Conservation (phyloP, 1,140 invertebrate species). For the Araneus ventricosus region DNA sequence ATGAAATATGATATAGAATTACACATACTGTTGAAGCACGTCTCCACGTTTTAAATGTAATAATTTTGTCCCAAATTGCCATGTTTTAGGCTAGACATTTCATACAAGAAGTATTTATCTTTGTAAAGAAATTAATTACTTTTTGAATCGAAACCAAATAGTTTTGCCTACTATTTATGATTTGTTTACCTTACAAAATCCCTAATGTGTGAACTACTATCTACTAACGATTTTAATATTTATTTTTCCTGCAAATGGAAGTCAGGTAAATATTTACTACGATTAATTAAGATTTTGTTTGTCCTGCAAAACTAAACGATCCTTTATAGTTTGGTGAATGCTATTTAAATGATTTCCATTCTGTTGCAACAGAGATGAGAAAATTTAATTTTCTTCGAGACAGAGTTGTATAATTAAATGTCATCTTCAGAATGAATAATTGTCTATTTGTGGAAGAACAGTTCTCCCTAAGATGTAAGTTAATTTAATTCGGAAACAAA, state of each 20-base stretch:
- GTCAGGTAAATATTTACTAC: background rate
- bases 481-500: constrained; percentile 15
- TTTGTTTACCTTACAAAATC: too few relatives aligned
- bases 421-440: constrained; percentile 44
- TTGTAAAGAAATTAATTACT: too few relatives aligned
- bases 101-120: too few relatives aligned
- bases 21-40: too few relatives aligned
- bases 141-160: too few relatives aligned
- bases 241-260: background rate
- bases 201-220: too few relatives aligned
- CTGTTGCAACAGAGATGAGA: background rate
- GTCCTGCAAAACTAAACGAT: background rate
- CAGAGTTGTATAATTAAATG: constrained; percentile 34
- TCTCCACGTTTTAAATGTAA: too few relatives aligned
- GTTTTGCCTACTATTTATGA: too few relatives aligned
- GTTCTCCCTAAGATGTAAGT: background rate
- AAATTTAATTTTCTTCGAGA: constrained; percentile 26
- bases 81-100: too few relatives aligned
- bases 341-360: background rate
- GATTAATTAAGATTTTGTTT: background rate
- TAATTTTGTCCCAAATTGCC: too few relatives aligned
- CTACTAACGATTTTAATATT: background rate
- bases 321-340: background rate
- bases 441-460: background rate
- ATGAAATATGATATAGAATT: too few relatives aligned